Percentiles rank a stretch among this genome's conserved stretches.
phyloP scores from a whole-genome alignment of 2,797 vertebrate species.

The Poeciliopsis presidionis region DNA sequence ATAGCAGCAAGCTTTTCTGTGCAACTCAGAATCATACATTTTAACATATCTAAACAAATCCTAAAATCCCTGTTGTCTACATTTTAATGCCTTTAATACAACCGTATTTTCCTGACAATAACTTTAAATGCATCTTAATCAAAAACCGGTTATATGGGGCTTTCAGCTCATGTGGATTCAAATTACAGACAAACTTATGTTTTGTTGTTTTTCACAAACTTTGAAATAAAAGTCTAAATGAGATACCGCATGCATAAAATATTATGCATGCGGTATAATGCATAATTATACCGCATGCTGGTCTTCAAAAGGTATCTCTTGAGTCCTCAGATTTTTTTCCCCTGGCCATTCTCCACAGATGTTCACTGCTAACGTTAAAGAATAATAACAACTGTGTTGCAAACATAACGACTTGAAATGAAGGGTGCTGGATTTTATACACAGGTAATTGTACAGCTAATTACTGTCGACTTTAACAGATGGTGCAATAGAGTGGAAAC shows the following conservation, averaged over 20 bases:
- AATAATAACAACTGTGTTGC: constrained; percentile 3
- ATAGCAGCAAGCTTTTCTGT: neutral
- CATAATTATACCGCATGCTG: too few relatives aligned
- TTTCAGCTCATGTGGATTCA: neutral
- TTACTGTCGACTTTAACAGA: constrained; percentile 62
- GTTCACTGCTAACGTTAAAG: constrained; percentile 1
- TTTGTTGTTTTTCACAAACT: neutral
- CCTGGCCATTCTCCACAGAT: constrained; percentile 11
- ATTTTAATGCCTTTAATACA: neutral
- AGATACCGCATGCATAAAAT: constrained; percentile 21
- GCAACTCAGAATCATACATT: neutral
- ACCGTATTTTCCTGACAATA: neutral
- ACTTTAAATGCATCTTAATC: neutral
- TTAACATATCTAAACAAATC: neutral
- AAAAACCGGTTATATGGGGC: neutral
- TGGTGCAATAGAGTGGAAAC: constrained; percentile 55
- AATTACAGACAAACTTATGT: neutral
- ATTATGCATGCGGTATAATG: too few relatives aligned
- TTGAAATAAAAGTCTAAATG: constrained; percentile 28
- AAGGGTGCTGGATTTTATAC: constrained; percentile 30
- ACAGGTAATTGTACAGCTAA: constrained; percentile 54
- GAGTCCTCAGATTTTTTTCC: neutral
- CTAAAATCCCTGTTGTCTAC: neutral
- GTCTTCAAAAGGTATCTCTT: constrained; percentile 11
- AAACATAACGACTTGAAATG: constrained; percentile 20